Conservation (phyloP, 2,888 invertebrate species). For the Quadroppia sp. region DNA sequence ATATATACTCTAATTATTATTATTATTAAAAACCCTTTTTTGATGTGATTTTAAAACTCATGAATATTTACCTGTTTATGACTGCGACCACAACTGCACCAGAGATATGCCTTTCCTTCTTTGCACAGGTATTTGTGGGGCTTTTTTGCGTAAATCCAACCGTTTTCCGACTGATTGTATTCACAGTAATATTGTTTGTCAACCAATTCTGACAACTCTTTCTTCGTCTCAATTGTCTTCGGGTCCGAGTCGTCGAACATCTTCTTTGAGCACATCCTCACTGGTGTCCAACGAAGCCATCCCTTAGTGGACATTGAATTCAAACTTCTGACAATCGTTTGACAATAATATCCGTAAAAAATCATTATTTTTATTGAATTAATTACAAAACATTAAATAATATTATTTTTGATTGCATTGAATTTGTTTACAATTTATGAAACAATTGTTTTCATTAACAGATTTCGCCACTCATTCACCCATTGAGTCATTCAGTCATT, state of each 20-base stretch:
- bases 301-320: background rate
- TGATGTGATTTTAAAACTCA: background rate
- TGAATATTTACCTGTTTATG: slow-evolving; percentile 62
- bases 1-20: background rate
- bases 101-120: slow-evolving; percentile 70
- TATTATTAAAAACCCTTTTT: too few relatives aligned
- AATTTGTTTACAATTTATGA: too few relatives aligned
- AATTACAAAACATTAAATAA: background rate
- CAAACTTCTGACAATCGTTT: too few relatives aligned
- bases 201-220: slow-evolving; percentile 46
- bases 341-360: background rate
- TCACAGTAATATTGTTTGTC: slow-evolving; percentile 45
- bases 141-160: slow-evolving; percentile 77
- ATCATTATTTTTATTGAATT: background rate
- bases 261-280: slow-evolving; percentile 13
- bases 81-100: slow-evolving; percentile 93
- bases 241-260: slow-evolving; percentile 41
- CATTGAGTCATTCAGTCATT: too few relatives aligned
- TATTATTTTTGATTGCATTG: background rate
- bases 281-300: background rate
- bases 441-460: background rate
- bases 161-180: slow-evolving; percentile 63
- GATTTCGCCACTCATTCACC: slow-evolving; percentile 9
- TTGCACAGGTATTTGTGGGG: slow-evolving; percentile 74
- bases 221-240: slow-evolving; percentile 31